Percentiles rank a stretch among this genome's conserved stretches.
These are phyloP conservation scores for Romanomermis culicivorax DNA, from an alignment of 2,888 invertebrate genomes.

Conservation along the genomic window DNA sequence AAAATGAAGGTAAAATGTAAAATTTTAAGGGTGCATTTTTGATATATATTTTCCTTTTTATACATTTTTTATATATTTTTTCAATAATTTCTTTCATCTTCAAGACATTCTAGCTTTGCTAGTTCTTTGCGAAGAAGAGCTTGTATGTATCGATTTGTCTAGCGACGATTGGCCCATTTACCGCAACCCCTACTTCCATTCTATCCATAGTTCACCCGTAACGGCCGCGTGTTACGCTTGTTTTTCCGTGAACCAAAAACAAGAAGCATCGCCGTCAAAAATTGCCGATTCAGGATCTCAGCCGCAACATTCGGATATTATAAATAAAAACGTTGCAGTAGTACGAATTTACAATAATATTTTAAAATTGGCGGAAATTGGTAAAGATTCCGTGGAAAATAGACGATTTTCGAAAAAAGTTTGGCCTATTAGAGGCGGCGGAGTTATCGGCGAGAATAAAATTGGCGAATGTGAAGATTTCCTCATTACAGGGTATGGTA, in stretches of 20 bases:
- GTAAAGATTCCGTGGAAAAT: not conserved
- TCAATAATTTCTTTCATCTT: no score
- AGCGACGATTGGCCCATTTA: constrained; percentile 62
- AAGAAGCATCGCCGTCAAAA: constrained; percentile 3
- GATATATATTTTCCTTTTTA: no score
- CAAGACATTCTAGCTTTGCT: no score
- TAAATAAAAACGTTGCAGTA: not conserved
- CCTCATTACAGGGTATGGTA: no score
- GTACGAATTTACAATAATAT: no score
- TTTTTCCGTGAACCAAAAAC: not conserved
- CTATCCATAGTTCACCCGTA: constrained; percentile 75
- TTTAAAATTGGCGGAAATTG: not conserved
- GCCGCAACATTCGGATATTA: no score
- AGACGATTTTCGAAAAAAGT: not conserved
- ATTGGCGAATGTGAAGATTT: no score
- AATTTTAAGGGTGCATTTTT: not conserved
- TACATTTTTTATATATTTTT: no score
- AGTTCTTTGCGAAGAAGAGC: constrained; percentile 65
- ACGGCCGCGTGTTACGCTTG: constrained; percentile 46
- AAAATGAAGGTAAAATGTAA: not conserved
- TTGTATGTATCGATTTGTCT: constrained; percentile 70
- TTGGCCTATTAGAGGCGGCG: constrained; percentile 9
- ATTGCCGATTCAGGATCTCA: not conserved
- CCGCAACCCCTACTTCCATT: constrained; percentile 58
- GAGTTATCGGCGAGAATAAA: no score